Conservation (phyloP, 2,888 invertebrate species). For the Elysia crispata region DNA sequence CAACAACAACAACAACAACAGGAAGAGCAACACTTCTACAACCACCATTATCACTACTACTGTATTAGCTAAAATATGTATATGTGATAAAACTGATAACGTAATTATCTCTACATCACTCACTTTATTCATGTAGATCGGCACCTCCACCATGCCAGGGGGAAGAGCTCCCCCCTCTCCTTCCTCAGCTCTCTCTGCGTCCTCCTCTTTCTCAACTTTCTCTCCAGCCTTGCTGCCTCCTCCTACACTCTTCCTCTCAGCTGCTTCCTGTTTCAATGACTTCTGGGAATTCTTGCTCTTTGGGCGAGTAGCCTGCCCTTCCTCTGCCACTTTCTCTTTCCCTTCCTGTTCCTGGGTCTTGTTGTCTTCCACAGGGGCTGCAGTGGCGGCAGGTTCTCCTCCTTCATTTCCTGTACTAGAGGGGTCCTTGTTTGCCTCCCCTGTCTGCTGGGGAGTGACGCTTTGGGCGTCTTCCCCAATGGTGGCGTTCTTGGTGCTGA, state of each 20-base stretch:
- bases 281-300: not conserved
- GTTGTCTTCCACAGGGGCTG: not conserved
- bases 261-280: not conserved
- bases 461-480: slow-evolving; percentile 11
- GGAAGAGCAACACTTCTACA: no score
- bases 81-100: no score
- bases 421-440: not conserved
- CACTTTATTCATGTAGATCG: slow-evolving; percentile 74
- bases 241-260: not conserved
- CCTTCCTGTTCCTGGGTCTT: slow-evolving; percentile 5
- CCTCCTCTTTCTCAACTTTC: slow-evolving; percentile 11
- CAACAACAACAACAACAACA: no score
- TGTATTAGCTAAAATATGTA: no score
- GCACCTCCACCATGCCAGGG: slow-evolving; percentile 62
- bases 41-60: no score
- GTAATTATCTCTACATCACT: no score
- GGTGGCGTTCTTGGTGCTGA: slow-evolving; percentile 1
- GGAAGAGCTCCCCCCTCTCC: slow-evolving; percentile 26
- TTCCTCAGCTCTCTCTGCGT: slow-evolving; percentile 33
- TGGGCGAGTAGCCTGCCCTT: not conserved
- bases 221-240: slow-evolving; percentile 17
- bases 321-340: slow-evolving; percentile 18
- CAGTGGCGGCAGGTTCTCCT: not conserved
- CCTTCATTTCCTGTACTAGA: not conserved
- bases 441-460: not conserved